Base-by-base conservation (phyloP, 1,140 invertebrate species). In the Aradophagus sp. region DNA sequence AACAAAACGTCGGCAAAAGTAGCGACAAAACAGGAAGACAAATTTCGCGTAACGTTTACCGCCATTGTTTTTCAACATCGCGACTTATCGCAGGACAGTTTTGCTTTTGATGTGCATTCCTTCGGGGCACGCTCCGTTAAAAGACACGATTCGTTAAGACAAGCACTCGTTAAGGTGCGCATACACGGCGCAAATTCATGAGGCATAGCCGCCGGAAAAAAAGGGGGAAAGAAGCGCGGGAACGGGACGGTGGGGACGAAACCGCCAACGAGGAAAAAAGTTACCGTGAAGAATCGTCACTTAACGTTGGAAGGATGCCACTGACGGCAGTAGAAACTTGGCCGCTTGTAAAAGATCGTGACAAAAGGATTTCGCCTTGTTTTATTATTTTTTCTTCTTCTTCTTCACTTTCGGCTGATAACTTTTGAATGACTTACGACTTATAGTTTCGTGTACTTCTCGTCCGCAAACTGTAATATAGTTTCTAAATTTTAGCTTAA, bases 391-490 rank as follows among this genome's bases (percentile, higher is more conserved):
- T 66, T 65, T 48, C 44, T 27, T 73, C 61, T 61, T 55, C 44
- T 65, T 65, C 42, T 68, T 39, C 7, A 53, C 35, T 53, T 73
- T 61, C 39, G 41, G 59, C 53, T 53, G 41, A 73, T 68, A 68
- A 73, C 45, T 73, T 65, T 65, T 47, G 47, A 53, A 59, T 68
- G 63, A 73, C 63, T 62, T 69, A 55, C 70, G 44, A 53, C 52
- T 68, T 67, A 73, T 63, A 47, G 56, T 67, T 58, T 67, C 59
- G 58, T 27, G 42, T 62, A 66, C 48, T 56, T 72, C 34, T 55
- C 55, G 55, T 53, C 42, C 47, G 31, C 15, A 13, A 10, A 41
- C 42, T 35, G 14, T 61, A 59, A 68, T 53, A 61, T 17, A 48
- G 41, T 68, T 68, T 47, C 12, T 15, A 26, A 41, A 48, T 55